Evolutionary conservation across 1,140 invertebrate species (phyloP).

Genomic region (Apis laboriosa): DNA sequence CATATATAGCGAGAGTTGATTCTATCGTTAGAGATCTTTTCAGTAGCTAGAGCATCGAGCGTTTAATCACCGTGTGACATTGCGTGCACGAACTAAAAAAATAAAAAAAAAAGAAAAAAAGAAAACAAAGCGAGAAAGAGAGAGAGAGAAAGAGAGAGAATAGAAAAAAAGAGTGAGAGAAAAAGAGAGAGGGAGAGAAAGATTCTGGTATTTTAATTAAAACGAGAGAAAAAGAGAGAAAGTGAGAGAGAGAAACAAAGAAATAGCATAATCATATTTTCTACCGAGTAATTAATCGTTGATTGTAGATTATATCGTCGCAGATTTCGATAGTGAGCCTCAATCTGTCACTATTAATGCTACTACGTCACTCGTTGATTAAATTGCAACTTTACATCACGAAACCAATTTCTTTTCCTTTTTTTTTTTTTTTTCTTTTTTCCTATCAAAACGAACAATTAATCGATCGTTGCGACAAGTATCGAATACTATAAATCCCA

Average conservation of each 20-base stretch:
- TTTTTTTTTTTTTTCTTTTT: background rate
- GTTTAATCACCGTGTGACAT: slow-evolving; percentile 33
- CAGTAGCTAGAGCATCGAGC: slow-evolving; percentile 29
- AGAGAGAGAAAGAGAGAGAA: slow-evolving; percentile 7
- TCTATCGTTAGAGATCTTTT: slow-evolving; percentile 37
- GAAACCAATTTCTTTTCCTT: no score
- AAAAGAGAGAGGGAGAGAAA: background rate
- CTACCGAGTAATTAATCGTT: slow-evolving; percentile 43
- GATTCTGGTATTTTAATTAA: slow-evolving; percentile 63
- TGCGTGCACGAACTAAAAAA: slow-evolving; percentile 20
- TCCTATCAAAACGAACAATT: background rate
- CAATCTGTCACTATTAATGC: background rate
- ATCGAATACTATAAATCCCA: background rate
- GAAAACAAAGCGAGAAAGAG: slow-evolving; percentile 1
- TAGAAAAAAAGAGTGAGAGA: background rate
- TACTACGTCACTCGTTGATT: background rate
- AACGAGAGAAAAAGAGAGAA: slow-evolving; percentile 10
- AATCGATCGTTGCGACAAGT: background rate
- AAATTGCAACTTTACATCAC: background rate
- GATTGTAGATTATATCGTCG: slow-evolving; percentile 38
- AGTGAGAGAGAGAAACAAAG: background rate
- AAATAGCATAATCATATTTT: slow-evolving; percentile 62
- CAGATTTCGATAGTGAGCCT: slow-evolving; percentile 18
- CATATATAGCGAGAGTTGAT: slow-evolving; percentile 49
- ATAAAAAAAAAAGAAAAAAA: background rate